Conservation (phyloP, 2,113 vertebrate species). For the Cephalopterus ornatus region DNA sequence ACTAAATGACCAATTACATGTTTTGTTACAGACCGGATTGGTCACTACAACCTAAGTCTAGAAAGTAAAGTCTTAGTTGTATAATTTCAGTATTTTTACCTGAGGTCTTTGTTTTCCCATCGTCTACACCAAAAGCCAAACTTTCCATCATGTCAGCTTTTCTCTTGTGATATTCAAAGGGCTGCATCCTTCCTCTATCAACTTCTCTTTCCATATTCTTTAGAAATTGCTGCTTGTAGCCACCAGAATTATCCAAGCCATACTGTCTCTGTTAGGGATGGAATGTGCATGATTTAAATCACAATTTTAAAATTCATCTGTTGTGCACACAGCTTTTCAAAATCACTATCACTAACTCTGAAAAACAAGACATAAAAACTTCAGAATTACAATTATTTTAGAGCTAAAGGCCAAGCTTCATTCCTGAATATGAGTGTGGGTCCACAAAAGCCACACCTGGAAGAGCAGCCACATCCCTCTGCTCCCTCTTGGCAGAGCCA, state of each 20-base stretch:
- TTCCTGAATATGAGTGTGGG: not conserved
- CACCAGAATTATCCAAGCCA: constrained; percentile 86
- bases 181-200: constrained; percentile 80
- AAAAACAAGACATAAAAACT: not conserved
- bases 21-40: not conserved
- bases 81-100: constrained; percentile 65
- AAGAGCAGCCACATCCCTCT: not conserved
- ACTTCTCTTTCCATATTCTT: constrained; percentile 87
- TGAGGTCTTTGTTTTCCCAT: constrained; percentile 85
- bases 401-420: not conserved
- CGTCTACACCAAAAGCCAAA: constrained; percentile 86
- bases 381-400: not conserved
- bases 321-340: not conserved
- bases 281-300: not conserved
- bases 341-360: not conserved
- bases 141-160: constrained; percentile 88
- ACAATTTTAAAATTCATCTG: not conserved
- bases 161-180: constrained; percentile 85
- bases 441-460: not conserved
- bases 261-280: constrained; percentile 81
- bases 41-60: not conserved
- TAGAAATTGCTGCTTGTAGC: constrained; percentile 86
- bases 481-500: not conserved
- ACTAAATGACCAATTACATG: not conserved
- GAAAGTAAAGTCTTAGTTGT: not conserved